Evolutionary conservation across 2,113 vertebrate genomes (phyloP), one percentile per base, ranked within the genome.

Genomic region (Channa maculata): DNA sequence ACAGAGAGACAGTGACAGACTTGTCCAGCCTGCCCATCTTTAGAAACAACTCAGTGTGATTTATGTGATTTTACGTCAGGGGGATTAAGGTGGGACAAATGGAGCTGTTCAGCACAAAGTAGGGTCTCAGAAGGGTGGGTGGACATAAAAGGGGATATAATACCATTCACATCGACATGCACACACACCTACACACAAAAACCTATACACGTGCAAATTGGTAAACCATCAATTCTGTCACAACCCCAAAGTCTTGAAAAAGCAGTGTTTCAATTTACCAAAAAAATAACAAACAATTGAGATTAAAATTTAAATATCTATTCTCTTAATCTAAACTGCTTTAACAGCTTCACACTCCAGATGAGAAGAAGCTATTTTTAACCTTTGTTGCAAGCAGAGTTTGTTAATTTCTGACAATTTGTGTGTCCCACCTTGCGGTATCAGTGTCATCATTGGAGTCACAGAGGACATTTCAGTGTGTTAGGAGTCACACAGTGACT

Each of bases 81-180:
- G 24, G 87, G 83, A 91, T 89, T 91, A 87, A 91, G 85, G 89
- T 88, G 86, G 89, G 85, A 92, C 88, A 90, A 91, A 91, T 91
- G 88, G 86, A 87, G 84, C 88, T 87, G 82, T 84, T 80, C 62
- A 12, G 70, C 85, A 90, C 86, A 91, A 89, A 89, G 82, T 49
- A 61, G 65, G 55, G 75, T 66, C 71, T 59, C 70, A 65, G 87
- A 85, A 54, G 81, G 76, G 77, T 79, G 84, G 86, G 80, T n/a
- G 62, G 85, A 71, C 81, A 70, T 92, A 88, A 91, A 93, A 90
- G 80, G 24, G 75, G 65, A 67, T 57, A 60, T 63, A 70, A 38
- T 46, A 43, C 44, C 58, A 24, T 39, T 48, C 39, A 36, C 55
- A 75, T 59, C 50, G 53, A 69, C 51, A 14, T 24, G 34, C 44